Conservation (phyloP, 2,888 invertebrate species). For the Noctua comes region DNA sequence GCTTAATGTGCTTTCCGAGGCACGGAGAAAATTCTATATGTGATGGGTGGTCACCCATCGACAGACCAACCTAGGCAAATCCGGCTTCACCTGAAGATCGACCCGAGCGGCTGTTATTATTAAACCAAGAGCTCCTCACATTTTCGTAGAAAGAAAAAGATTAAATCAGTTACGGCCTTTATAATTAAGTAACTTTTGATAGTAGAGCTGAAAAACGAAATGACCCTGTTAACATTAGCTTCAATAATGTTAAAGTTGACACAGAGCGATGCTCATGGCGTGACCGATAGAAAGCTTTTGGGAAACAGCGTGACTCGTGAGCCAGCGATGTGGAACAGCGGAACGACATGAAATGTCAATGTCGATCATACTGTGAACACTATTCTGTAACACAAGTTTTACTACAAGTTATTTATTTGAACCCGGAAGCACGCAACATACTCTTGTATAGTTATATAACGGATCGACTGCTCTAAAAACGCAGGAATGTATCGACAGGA, state of each 20-base stretch:
- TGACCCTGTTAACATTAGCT: slow-evolving; percentile 28
- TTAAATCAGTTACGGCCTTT: not conserved
- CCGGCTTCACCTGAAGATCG: too few species aligned
- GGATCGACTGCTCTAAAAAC: not conserved
- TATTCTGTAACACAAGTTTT: slow-evolving; percentile 15
- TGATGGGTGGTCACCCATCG: not conserved
- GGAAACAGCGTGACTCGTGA: slow-evolving; percentile 57
- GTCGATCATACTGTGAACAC: slow-evolving; percentile 31
- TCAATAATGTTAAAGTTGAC: slow-evolving; percentile 47
- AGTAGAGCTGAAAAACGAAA: not conserved
- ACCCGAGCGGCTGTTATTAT: not conserved
- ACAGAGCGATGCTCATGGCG: slow-evolving; percentile 29
- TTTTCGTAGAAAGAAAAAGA: too few species aligned
- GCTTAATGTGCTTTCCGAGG: not conserved
- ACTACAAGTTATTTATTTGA: not conserved
- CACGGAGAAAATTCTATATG: not conserved
- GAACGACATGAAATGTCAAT: slow-evolving; percentile 72
- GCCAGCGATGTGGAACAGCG: slow-evolving; percentile 53
- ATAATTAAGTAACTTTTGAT: not conserved
- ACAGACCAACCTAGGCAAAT: not conserved
- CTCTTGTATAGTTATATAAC: not conserved
- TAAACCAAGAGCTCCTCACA: too few species aligned
- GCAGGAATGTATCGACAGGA: too few species aligned
- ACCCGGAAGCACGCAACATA: not conserved
- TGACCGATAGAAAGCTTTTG: slow-evolving; percentile 58